These are phyloP conservation scores for Drosophila niveifrons DNA, from an alignment of 2,888 invertebrate species.

Conservation along the genomic window DNA sequence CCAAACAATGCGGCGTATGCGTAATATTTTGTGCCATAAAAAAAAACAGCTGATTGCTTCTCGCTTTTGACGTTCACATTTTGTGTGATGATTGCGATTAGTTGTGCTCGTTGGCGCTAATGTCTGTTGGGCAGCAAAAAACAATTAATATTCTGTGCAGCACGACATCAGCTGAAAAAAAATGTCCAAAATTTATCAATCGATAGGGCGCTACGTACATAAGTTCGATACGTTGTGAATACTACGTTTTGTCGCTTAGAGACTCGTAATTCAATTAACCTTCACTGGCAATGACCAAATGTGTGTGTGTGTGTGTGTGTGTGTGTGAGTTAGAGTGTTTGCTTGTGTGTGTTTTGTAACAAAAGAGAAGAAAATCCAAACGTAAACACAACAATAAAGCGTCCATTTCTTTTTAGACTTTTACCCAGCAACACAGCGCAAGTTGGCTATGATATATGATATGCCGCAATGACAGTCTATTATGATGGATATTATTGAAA, in stretches of 20 bases:
- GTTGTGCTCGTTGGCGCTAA: slow-evolving; percentile 17
- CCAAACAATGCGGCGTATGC: slow-evolving; percentile 57
- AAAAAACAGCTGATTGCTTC: slow-evolving; percentile 33
- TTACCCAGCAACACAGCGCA: background rate
- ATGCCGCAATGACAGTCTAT: background rate
- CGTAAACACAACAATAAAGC: slow-evolving; percentile 52
- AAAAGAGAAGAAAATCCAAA: slow-evolving; percentile 37
- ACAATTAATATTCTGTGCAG: slow-evolving; percentile 25
- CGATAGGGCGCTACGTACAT: slow-evolving; percentile 35
- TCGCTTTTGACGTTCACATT: background rate
- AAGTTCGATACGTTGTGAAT: slow-evolving; percentile 36
- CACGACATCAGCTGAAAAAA: slow-evolving; percentile 3
- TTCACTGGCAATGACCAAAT: slow-evolving; percentile 59
- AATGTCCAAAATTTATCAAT: slow-evolving; percentile 31
- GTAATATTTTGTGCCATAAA: slow-evolving; percentile 39
- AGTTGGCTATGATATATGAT: slow-evolving; percentile 10
- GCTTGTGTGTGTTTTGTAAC: background rate
- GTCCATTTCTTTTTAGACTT: slow-evolving; percentile 18
- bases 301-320: slow-evolving; percentile 6
- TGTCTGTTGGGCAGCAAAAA: slow-evolving; percentile 13
- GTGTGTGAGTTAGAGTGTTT: background rate
- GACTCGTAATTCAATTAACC: slow-evolving; percentile 75
- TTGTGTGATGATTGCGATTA: slow-evolving; percentile 24
- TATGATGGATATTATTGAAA: slow-evolving; percentile 25
- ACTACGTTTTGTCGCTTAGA: slow-evolving; percentile 18